Evolutionary conservation across 2,888 invertebrate species (phyloP).

Genomic region (Drosophila suboccidentalis): DNA sequence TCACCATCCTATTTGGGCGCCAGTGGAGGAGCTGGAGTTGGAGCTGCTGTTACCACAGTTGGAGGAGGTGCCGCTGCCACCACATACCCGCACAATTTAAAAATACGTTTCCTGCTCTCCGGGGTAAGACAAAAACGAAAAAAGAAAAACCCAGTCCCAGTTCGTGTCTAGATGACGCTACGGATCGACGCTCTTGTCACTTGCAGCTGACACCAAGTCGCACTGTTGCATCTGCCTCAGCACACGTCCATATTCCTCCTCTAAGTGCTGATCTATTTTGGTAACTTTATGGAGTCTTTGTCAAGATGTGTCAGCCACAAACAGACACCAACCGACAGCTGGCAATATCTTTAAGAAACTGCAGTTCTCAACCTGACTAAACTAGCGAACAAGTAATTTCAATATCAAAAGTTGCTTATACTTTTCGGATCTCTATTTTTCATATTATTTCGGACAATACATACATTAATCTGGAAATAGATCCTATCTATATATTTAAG

Average conservation of each 20-base stretch:
- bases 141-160: background rate
- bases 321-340: constrained; percentile 39
- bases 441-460: background rate
- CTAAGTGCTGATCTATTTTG: constrained; percentile 47
- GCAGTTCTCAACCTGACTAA: background rate
- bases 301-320: constrained; percentile 16
- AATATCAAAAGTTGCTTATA: background rate
- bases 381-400: background rate
- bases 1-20: constrained; percentile 75
- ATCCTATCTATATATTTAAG: background rate
- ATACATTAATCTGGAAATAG: background rate
- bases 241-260: constrained; percentile 5
- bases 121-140: constrained; percentile 76
- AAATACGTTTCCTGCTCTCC: constrained; percentile 85
- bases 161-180: constrained; percentile 12
- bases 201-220: constrained; percentile 11
- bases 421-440: background rate
- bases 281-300: constrained; percentile 30
- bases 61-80: constrained; percentile 74
- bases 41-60: constrained; percentile 25
- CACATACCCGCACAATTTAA: constrained; percentile 85
- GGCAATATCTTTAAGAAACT: constrained; percentile 16
- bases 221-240: background rate
- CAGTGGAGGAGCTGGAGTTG: constrained; percentile 38
- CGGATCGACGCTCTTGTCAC: constrained; percentile 20